Conservation (phyloP, 1,140 invertebrate species). For the Lasioglossum albipes region DNA sequence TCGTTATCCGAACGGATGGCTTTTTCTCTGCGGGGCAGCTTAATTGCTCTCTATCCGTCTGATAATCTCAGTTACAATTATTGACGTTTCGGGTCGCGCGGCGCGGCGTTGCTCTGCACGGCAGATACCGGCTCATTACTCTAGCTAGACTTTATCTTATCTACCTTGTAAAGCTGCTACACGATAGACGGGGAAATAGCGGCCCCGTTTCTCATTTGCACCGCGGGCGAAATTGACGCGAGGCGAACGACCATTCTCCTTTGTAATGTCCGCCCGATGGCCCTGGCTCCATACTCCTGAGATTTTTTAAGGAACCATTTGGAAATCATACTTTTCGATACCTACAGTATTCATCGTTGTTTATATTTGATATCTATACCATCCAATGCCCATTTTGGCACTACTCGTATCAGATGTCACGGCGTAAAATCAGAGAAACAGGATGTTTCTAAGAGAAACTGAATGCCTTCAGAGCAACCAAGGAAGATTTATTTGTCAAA, state of each 20-base stretch:
- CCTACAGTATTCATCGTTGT: no score
- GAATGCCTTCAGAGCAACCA: no score
- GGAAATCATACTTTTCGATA: no score
- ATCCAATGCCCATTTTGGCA: no score
- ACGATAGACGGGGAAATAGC: slow-evolving; percentile 27
- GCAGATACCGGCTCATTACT: slow-evolving; percentile 31
- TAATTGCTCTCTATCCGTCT: slow-evolving; percentile 7
- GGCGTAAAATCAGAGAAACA: no score
- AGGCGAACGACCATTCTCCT: slow-evolving; percentile 1
- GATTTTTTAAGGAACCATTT: no score
- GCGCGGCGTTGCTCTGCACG: slow-evolving; percentile 1
- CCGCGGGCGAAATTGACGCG: slow-evolving; percentile 19
- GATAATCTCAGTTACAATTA: slow-evolving; percentile 36
- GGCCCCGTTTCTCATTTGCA: slow-evolving; percentile 2
- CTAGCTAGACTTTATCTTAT: slow-evolving; percentile 41
- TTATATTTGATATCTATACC: no score
- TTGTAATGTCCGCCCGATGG: neutral
- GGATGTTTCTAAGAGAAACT: no score
- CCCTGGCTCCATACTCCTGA: no score
- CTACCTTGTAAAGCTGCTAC: slow-evolving; percentile 36
- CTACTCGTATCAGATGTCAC: no score
- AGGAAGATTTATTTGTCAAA: no score
- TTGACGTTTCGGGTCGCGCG: slow-evolving; percentile 25
- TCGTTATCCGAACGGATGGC: neutral
- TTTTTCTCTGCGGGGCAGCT: neutral